A percentile compares a stretch with the other conserved stretches of the same genome.
phyloP scores from a whole-genome alignment of 2,888 invertebrate species.

The Melanotus villosus region DNA sequence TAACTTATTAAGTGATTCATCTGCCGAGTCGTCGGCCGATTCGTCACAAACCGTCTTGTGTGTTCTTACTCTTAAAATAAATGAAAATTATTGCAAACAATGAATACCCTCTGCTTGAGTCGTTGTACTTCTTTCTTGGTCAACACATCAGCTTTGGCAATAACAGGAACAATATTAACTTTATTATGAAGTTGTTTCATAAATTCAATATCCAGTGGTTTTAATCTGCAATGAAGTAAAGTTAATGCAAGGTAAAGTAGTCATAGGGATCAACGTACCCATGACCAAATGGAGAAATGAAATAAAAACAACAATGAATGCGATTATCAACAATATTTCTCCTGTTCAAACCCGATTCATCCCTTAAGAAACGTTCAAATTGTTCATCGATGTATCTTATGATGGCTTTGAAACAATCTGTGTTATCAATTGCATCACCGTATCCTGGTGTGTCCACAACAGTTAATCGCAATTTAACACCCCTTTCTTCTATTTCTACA shows the following conservation, averaged over 20 bases:
- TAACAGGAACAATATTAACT: slow-evolving; percentile 97
- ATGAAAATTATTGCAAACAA: background rate
- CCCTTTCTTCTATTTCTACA: slow-evolving; percentile 96
- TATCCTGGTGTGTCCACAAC: slow-evolving; percentile 97
- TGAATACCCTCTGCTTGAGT: slow-evolving; percentile 82
- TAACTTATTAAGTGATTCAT: too few relatives aligned
- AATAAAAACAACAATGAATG: slow-evolving; percentile 98
- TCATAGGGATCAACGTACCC: slow-evolving; percentile 77
- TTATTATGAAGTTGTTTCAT: slow-evolving; percentile 97
- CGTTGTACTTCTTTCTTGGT: slow-evolving; percentile 92
- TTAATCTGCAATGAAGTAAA: slow-evolving; percentile 74
- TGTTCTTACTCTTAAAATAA: too few relatives aligned
- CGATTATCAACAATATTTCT: slow-evolving; percentile 97
- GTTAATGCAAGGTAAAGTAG: background rate
- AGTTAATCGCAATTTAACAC: slow-evolving; percentile 92
- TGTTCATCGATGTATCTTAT: slow-evolving; percentile 98
- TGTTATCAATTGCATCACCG: slow-evolving; percentile 95
- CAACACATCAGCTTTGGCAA: slow-evolving; percentile 95
- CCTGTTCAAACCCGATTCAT: slow-evolving; percentile 96
- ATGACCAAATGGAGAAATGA: slow-evolving; percentile 97
- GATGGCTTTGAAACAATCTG: slow-evolving; percentile 94
- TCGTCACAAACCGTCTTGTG: too few relatives aligned
- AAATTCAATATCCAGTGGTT: slow-evolving; percentile 94
- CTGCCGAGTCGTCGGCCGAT: too few relatives aligned
- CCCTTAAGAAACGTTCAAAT: slow-evolving; percentile 91